A percentile compares a stretch with the other conserved stretches of the same genome.
Conservation (phyloP, 2,797 vertebrate genomes). For the Mormyrus proboscirostris region DNA sequence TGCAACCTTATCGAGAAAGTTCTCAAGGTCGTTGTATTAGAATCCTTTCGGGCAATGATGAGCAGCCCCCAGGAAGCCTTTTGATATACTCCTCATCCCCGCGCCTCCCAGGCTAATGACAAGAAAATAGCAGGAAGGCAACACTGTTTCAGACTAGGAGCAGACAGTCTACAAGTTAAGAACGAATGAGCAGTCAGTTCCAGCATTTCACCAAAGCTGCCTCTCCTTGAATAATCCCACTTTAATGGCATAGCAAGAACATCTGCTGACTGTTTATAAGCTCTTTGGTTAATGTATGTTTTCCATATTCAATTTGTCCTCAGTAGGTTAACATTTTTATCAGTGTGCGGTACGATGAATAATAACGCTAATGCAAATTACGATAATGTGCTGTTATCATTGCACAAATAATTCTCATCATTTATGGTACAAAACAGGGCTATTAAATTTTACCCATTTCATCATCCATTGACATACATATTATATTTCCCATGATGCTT, state of each 20-base stretch:
- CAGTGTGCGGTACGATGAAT: not conserved
- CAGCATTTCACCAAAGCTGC: not conserved
- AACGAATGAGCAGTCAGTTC: not conserved
- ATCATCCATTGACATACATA: not conserved
- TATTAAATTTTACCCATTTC: not conserved
- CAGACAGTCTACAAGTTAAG: not conserved
- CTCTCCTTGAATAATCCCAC: not conserved
- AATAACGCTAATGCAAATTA: not conserved
- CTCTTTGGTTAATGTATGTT: not conserved
- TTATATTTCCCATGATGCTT: not conserved
- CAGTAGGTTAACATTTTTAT: not conserved
- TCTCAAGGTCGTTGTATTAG: not conserved
- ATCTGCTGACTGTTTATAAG: not conserved
- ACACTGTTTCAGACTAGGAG: not conserved
- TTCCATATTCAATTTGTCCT: not conserved
- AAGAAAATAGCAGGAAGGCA: not conserved
- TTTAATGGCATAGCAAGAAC: not conserved
- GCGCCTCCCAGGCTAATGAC: constrained; percentile 8
- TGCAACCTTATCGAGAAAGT: not conserved
- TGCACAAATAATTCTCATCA: not conserved
- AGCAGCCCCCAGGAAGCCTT: constrained; percentile 21
- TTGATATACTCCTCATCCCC: constrained; percentile 16
- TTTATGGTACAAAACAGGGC: not conserved
- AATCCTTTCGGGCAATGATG: not conserved
- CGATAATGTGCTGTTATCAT: not conserved